Evolutionary conservation across 2,888 invertebrate genomes (phyloP).

Genomic region (Lepidocyrtoides sp.): DNA sequence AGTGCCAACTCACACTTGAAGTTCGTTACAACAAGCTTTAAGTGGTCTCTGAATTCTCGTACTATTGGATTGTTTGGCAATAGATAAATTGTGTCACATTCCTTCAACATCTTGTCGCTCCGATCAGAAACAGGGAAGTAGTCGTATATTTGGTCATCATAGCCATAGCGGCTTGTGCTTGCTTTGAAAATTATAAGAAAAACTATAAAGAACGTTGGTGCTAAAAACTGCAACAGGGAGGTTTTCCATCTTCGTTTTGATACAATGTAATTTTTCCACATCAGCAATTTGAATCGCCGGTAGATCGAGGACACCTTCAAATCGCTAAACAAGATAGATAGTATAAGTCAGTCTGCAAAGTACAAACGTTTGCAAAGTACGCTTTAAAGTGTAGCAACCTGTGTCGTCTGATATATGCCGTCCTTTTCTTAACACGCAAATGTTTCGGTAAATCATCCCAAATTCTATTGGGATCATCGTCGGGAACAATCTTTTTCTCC

Average conservation of each 20-base stretch:
- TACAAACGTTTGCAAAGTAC: too few relatives aligned
- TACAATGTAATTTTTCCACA: constrained; percentile 75
- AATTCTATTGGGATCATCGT: constrained; percentile 42
- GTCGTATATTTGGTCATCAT: constrained; percentile 6
- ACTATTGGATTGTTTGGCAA: constrained; percentile 9
- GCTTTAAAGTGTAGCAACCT: constrained; percentile 60
- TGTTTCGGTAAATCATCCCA: constrained; percentile 79
- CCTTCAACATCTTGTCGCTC: background rate
- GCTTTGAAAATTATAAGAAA: constrained; percentile 46
- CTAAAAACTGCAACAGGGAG: constrained; percentile 30
- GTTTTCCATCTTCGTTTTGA: constrained; percentile 64
- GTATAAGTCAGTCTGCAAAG: background rate
- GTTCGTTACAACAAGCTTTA: background rate
- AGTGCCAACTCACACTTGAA: background rate
- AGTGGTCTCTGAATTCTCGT: background rate
- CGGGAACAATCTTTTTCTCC: too few relatives aligned
- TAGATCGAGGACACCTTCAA: constrained; percentile 53
- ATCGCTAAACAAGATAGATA: constrained; percentile 49
- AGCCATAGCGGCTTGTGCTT: too few relatives aligned
- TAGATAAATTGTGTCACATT: constrained; percentile 23
- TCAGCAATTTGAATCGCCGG: constrained; percentile 54
- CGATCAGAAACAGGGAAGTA: constrained; percentile 17
- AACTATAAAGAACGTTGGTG: constrained; percentile 45
- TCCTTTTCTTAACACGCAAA: constrained; percentile 64
- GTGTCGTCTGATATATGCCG: constrained; percentile 71